A percentile compares a stretch with the other conserved stretches of the same genome.
These are phyloP conservation scores for Myotis lucifugus DNA, from an alignment of 2,113 vertebrate genomes.

Conservation along the genomic window DNA sequence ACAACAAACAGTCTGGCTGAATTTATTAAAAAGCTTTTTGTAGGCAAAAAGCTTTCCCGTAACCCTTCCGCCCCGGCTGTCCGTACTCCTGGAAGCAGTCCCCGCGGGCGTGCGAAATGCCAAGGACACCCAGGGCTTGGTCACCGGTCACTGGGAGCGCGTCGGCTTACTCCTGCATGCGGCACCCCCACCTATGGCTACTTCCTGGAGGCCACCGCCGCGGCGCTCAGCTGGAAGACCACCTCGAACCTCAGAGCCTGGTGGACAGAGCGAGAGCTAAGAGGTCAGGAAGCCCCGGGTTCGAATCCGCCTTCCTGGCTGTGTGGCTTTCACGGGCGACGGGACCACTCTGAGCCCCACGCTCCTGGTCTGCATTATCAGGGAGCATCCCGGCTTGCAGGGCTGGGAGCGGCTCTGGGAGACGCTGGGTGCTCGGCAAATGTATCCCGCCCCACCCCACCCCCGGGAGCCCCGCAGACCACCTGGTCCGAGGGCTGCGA, in stretches of 20 bases:
- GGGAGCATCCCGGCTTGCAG: accelerated
- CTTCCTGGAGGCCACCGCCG: background rate
- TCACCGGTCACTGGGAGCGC: background rate
- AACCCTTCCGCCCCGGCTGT: background rate
- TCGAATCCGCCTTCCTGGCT: background rate
- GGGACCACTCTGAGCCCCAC: background rate
- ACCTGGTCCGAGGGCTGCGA: slow-evolving; percentile 58
- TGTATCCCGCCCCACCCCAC: background rate
- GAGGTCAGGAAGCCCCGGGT: background rate
- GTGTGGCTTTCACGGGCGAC: background rate
- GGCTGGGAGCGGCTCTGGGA: background rate
- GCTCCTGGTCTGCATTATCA: background rate
- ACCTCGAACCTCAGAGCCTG: accelerated
- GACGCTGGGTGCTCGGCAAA: background rate
- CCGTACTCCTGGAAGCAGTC: background rate
- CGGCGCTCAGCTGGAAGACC: background rate
- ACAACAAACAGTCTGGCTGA: too few relatives aligned
- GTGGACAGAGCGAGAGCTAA: accelerated
- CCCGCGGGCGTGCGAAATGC: background rate
- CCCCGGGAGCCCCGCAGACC: slow-evolving; percentile 36
- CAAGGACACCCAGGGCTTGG: background rate
- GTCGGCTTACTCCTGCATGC: background rate
- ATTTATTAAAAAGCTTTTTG: background rate
- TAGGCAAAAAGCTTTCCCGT: background rate
- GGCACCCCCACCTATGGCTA: too few relatives aligned